These are phyloP conservation scores for Echeneis naucrates DNA, from an alignment of 2,797 vertebrate species.

Conservation along the genomic window DNA sequence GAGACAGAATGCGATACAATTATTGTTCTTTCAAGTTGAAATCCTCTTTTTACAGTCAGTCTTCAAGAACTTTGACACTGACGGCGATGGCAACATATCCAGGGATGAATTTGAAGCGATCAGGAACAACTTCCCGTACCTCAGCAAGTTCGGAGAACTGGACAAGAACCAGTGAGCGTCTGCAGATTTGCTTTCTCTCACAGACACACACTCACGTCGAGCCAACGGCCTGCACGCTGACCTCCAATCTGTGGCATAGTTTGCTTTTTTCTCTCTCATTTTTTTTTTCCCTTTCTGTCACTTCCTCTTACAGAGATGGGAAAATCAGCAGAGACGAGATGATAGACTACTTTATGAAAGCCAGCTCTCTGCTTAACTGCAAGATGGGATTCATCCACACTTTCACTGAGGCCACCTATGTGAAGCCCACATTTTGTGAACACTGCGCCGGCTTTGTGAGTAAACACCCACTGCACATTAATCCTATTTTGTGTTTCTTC, in stretches of 20 bases:
- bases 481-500: not conserved
- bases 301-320: slow-evolving; percentile 75
- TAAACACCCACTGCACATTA: slow-evolving; percentile 10
- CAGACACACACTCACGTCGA: not conserved
- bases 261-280: not conserved
- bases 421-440: slow-evolving; percentile 92
- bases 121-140: slow-evolving; percentile 91
- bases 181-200: not conserved
- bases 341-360: slow-evolving; percentile 89
- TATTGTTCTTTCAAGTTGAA: not conserved
- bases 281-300: not conserved
- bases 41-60: slow-evolving; percentile 82
- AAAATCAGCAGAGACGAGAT: slow-evolving; percentile 90
- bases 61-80: slow-evolving; percentile 92
- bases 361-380: slow-evolving; percentile 91
- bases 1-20: too few relatives aligned
- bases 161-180: slow-evolving; percentile 83
- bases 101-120: slow-evolving; percentile 91
- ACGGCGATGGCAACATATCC: slow-evolving; percentile 90
- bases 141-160: slow-evolving; percentile 87
- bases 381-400: slow-evolving; percentile 91
- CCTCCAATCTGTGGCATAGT: not conserved
- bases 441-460: slow-evolving; percentile 92
- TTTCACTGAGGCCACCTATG: slow-evolving; percentile 89
- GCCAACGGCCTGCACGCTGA: not conserved